Conservation (phyloP, 2,888 invertebrate species). For the Pyrochroa serraticornis region DNA sequence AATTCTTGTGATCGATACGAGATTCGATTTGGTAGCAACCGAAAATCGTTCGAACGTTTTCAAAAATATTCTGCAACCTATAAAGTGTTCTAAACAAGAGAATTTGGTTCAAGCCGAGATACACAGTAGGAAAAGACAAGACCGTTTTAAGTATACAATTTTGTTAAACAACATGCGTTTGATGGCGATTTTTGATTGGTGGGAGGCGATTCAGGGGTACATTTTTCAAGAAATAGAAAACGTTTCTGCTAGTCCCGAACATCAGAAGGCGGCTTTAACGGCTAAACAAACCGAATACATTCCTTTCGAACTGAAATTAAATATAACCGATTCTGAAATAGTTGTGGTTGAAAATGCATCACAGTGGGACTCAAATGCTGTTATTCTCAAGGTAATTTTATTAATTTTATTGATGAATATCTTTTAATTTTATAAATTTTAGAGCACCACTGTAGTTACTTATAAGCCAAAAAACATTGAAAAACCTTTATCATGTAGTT, state of each 20-base stretch:
- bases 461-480: conserved; percentile 73
- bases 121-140: conserved; percentile 66
- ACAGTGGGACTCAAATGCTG: conserved; percentile 88
- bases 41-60: conserved; percentile 85
- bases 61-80: conserved; percentile 83
- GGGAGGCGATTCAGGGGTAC: conserved; percentile 83
- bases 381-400: conserved; percentile 76
- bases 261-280: conserved; percentile 28
- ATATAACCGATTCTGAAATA: conserved; percentile 94
- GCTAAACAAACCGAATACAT: conserved; percentile 36
- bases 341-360: conserved; percentile 92
- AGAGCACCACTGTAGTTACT: conserved; percentile 87
- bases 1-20: conserved; percentile 80
- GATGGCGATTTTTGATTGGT: conserved; percentile 93
- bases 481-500: conserved; percentile 83
- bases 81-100: conserved; percentile 42
- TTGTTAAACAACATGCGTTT: conserved; percentile 93
- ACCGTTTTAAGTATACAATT: conserved; percentile 81
- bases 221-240: conserved; percentile 61
- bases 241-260: conserved; percentile 40
- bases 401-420: not conserved
- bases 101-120: conserved; percentile 54
- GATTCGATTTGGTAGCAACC: conserved; percentile 50
- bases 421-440: conserved; percentile 39
- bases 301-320: conserved; percentile 82